Evolutionary conservation across 30 jellyfish, hydroid and myxozoan species (phyloP), one percentile per base, ranked within the genome.

Genomic region (Hydractinia echinata): DNA sequence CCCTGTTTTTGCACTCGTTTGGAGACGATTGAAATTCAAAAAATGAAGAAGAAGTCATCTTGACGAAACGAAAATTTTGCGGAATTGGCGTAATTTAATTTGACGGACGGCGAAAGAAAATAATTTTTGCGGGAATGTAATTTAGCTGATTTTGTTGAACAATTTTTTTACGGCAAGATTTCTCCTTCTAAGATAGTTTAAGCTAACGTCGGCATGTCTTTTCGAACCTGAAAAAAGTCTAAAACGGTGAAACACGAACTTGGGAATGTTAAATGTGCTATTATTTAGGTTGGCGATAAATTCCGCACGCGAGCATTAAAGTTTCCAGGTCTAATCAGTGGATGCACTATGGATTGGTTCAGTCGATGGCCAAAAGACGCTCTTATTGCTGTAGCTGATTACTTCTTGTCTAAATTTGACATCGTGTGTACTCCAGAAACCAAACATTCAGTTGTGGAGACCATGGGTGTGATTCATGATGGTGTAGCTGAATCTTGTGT

Each of bases 341-440:
- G 98, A 39, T 92, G 98, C 71, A 92, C 98, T 14, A 92, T 92
- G 98, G 98, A 92, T 61, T 92, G 98, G 98, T 92, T 92, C 76
- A 92, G 98, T 76, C 89, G 96, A 55, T 92, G 98, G 98, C 98
- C 98, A n/a, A 84, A 83, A 79, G 98, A 92, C 61, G 98, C 98
- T 48, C 73, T 92, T 62, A 87, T 92, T 20, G 96, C 98, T 4
- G 98, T 92, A 10, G 98, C 98, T 11, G 98, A 92, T 78, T 93
- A 92, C 66, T 92, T 92, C 93, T 79, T 92, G 49, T 86, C 98
- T 55, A 84, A 83, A 56, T 92, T 92, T 77, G 98, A 92, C 16
- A 87, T 92, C 5, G 89, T 90, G 5, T 92, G 98, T 79, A 67
- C 95, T 2, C 61, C 79, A 39, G 95, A 92, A 66, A 86, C 86